phyloP scores from a whole-genome alignment of 2,113 vertebrate genomes.

The Psammodynastes pulverulentus region DNA sequence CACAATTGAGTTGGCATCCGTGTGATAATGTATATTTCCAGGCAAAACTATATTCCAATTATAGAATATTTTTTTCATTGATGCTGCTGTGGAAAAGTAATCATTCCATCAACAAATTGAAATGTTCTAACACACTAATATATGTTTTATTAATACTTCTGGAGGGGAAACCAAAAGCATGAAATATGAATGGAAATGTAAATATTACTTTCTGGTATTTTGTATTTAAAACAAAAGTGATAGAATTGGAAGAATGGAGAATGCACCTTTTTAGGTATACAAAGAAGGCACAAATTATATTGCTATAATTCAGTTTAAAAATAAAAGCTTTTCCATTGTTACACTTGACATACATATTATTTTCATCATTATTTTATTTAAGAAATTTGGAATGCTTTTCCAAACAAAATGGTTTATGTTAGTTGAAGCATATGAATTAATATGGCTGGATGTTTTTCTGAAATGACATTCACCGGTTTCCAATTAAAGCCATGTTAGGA shows the following conservation, averaged over 20 bases:
- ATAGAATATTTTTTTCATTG: neutral
- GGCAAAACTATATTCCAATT: neutral
- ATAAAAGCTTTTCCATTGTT: neutral
- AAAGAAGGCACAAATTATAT: neutral
- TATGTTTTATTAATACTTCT: conserved; percentile 20
- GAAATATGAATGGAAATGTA: neutral
- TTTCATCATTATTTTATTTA: neutral
- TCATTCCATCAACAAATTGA: neutral
- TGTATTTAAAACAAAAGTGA: neutral
- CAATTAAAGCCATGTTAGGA: neutral
- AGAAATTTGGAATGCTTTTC: neutral
- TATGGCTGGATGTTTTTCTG: neutral
- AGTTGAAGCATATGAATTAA: neutral
- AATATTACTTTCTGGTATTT: neutral
- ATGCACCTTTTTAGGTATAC: neutral
- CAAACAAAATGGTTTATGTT: neutral
- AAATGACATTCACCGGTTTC: neutral
- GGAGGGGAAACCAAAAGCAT: neutral
- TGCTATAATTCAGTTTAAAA: neutral
- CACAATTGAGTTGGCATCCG: no score
- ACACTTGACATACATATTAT: neutral
- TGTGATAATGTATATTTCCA: neutral
- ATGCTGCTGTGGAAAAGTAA: neutral
- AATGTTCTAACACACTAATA: conserved; percentile 53
- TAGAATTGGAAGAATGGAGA: neutral